Evolutionary conservation across 2,113 vertebrate genomes (phyloP).

Genomic region (Nothocercus julius): DNA sequence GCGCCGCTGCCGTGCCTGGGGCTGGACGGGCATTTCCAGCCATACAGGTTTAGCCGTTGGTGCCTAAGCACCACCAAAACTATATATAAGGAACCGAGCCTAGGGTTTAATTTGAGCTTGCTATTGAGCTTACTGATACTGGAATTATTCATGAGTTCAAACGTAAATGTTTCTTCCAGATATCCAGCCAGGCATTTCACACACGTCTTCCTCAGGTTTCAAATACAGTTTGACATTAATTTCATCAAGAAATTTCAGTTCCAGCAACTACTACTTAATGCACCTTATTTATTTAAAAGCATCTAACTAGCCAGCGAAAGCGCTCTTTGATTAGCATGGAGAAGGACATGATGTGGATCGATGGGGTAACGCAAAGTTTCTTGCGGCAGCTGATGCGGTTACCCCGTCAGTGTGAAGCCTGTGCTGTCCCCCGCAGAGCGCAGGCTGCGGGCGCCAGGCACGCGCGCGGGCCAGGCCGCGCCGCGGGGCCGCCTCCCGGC

Average conservation of each 20-base stretch:
- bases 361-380: neutral
- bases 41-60: fast-evolving
- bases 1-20: too few relatives aligned
- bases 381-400: neutral
- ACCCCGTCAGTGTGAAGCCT: neutral
- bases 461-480: too few relatives aligned
- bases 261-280: neutral
- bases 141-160: neutral
- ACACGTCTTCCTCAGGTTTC: neutral
- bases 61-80: neutral
- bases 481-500: too few relatives aligned
- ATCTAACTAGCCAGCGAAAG: neutral
- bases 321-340: neutral
- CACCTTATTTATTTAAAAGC: neutral
- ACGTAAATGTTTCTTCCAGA: neutral
- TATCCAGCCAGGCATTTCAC: neutral
- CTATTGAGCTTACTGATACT: neutral
- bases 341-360: conserved; percentile 1
- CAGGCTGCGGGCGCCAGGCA: too few relatives aligned
- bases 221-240: neutral
- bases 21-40: neutral
- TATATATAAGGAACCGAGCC: neutral
- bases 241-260: neutral
- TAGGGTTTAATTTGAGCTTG: neutral
- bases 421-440: neutral